Evolutionary conservation across 2,113 vertebrate genomes (phyloP).

Genomic region (Salminus brasiliensis): DNA sequence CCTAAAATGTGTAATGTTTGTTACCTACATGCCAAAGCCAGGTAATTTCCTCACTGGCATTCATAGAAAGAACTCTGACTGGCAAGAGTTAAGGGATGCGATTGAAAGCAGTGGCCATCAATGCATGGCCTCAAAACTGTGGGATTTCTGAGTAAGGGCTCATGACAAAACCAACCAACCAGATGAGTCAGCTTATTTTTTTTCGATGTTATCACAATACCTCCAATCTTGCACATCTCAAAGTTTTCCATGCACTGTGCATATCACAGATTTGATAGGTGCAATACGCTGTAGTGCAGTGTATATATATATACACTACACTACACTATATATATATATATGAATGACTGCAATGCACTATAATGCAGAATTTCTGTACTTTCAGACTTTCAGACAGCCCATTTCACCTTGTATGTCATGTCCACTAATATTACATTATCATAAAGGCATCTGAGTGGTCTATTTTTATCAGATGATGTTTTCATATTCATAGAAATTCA

Average conservation of each 20-base stretch:
- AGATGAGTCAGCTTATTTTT: not conserved
- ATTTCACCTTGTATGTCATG: not conserved
- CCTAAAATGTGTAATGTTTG: slow-evolving; percentile 30
- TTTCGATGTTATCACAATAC: not conserved
- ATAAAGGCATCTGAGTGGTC: not conserved
- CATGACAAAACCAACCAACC: not conserved
- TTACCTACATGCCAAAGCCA: not conserved
- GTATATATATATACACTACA: not conserved
- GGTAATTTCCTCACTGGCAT: slow-evolving; percentile 13
- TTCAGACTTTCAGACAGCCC: not conserved
- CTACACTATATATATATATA: no score
- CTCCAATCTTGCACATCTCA: not conserved
- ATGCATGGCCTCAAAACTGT: not conserved
- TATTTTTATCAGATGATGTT: not conserved
- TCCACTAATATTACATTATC: not conserved
- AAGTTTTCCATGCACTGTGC: not conserved
- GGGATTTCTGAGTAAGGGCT: not conserved
- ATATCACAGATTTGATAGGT: not conserved
- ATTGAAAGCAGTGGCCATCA: not conserved
- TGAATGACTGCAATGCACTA: not conserved
- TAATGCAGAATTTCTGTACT: not conserved
- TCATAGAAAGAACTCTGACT: slow-evolving; percentile 10
- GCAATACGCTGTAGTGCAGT: not conserved
- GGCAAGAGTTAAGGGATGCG: no score
- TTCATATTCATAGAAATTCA: no score